Evolutionary conservation across 2,888 invertebrate genomes (phyloP), one percentile per base, ranked within the genome.

Genomic region (Dendrolimus pini): DNA sequence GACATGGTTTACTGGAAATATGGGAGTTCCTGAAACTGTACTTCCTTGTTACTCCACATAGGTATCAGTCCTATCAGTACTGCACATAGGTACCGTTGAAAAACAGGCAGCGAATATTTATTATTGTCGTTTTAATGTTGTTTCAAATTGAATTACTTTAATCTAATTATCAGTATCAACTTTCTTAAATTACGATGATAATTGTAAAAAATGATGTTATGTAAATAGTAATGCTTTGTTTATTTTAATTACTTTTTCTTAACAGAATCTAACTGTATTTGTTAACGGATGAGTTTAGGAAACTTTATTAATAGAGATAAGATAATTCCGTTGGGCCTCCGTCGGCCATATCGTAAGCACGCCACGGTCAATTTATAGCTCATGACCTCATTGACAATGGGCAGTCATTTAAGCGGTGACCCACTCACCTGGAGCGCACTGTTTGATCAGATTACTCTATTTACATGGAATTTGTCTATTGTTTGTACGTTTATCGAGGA

Each of bases 311-410:
- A 2, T 9, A 47, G 10, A 47, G 47, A 47, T 47, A 47, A 47
- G 30, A 30, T 30, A 30, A 9, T 47, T 47, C 47, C 12, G 47
- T 12, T 47, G 9, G 9, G 47, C 47, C 12, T 9, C 47, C 47
- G 47, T 47, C 9, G 9, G 9, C 6, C 47, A 12, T 12, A 47
- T 47, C 47, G 47, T 47, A 47, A 9, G 47, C 47, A 47, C 47
- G 47, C 47, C 47, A 47, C 47, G 9, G 47, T 47, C 53, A 56
- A 52, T 53, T 10, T 63, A 73, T 62, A 67, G 66, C 71, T 72
- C 71, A 72, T 83, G 83, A 82, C 78, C 84, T 82, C 80, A 80
- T 79, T 79, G 74, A 78, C 81, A 82, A 82, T 78, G 74, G 65
- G 60, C 62, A 7, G 70, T 83, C 81, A 80, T 77, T 72, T 80